Evolutionary conservation across 2,797 vertebrate genomes (phyloP).

Genomic region (Centroberyx gerrardi): DNA sequence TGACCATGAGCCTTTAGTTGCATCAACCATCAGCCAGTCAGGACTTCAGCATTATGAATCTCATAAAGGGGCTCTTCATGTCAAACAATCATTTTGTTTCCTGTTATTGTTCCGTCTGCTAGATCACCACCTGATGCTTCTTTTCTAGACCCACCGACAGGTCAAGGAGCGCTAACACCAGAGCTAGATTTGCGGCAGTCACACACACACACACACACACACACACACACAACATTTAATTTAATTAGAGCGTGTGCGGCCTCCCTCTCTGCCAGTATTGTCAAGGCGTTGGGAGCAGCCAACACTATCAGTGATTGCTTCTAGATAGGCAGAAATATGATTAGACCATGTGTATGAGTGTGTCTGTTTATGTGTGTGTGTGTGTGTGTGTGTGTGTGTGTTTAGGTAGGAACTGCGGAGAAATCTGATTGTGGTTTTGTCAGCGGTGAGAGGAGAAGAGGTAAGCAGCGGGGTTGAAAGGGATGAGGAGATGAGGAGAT

Average conservation of each 20-base stretch:
- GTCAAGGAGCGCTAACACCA: slow-evolving; percentile 91
- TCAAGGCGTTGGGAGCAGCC: slow-evolving; percentile 89
- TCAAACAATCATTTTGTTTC: slow-evolving; percentile 85
- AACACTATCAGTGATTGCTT: slow-evolving; percentile 99
- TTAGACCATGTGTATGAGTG: slow-evolving; percentile 75
- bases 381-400: slow-evolving; percentile 10
- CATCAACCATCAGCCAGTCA: too few species aligned
- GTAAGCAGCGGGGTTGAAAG: slow-evolving; percentile 41
- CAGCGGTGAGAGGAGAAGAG: slow-evolving; percentile 38
- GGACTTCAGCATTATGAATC: too few species aligned
- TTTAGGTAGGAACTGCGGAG: slow-evolving; percentile 14
- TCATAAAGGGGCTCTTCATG: slow-evolving; percentile 83
- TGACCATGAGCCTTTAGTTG: too few species aligned
- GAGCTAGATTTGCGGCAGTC: slow-evolving; percentile 87
- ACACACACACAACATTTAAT: slow-evolving; percentile 88
- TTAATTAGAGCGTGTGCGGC: slow-evolving; percentile 98
- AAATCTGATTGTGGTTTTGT: slow-evolving; percentile 56
- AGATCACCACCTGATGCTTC: slow-evolving; percentile 90
- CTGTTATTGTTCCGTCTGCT: slow-evolving; percentile 90
- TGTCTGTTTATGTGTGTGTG: slow-evolving; percentile 7
- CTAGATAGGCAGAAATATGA: slow-evolving; percentile 97
- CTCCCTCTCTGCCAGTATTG: slow-evolving; percentile 91
- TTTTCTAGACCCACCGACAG: slow-evolving; percentile 86
- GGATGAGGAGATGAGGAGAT: slow-evolving; percentile 48
- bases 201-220: slow-evolving; percentile 8